A percentile compares a stretch with the other conserved stretches of the same genome.
phyloP scores from a whole-genome alignment of 2,113 vertebrate species.

The Echinops telfairi region DNA sequence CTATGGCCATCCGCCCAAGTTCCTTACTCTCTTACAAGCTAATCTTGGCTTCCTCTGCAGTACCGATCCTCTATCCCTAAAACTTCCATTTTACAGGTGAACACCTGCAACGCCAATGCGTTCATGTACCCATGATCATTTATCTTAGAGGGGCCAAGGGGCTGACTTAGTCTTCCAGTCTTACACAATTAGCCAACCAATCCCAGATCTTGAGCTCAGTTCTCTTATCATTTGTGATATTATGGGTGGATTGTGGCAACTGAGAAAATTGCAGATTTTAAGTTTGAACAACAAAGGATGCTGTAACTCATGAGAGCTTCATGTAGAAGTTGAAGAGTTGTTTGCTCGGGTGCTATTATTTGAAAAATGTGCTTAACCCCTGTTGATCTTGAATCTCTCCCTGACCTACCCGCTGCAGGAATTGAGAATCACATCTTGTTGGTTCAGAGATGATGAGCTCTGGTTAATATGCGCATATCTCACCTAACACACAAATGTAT shows the following conservation, averaged over 20 bases:
- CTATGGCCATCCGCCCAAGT: neutral
- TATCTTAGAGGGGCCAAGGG: neutral
- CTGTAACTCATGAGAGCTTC: neutral
- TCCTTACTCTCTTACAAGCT: neutral
- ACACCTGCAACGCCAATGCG: neutral
- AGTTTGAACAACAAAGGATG: neutral
- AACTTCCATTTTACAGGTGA: neutral
- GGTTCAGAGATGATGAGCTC: neutral
- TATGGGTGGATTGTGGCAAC: neutral
- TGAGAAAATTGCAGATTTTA: neutral
- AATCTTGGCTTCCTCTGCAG: neutral
- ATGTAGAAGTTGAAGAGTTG: neutral
- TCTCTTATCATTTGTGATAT: neutral
- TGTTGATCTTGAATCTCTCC: neutral
- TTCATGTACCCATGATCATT: neutral
- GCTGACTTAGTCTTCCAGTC: too few species aligned
- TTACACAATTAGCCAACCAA: neutral
- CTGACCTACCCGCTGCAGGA: neutral
- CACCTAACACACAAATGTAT: neutral
- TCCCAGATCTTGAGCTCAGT: neutral
- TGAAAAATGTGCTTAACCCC: conserved; percentile 9
- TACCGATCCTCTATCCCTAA: neutral
- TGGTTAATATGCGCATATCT: neutral
- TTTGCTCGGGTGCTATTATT: neutral
- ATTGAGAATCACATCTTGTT: neutral